Percentiles rank a stretch among this genome's conserved stretches.
Evolutionary conservation across 2,888 invertebrate genomes (phyloP).

Genomic region (Lycophotia porphyrea): DNA sequence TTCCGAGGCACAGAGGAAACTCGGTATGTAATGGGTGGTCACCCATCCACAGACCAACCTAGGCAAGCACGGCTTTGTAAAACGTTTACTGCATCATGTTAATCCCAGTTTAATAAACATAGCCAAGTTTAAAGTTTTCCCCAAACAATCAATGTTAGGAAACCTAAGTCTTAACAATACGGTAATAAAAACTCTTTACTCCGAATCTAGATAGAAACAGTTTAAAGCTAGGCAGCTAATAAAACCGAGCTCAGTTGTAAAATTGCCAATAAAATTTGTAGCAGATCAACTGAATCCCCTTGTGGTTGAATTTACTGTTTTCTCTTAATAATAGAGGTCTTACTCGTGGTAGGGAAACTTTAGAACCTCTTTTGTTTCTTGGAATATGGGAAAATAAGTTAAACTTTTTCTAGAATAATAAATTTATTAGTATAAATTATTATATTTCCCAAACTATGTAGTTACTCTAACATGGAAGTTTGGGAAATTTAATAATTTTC

Average conservation of each 20-base stretch:
- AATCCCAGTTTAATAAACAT: neutral
- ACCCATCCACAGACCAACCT: too few relatives aligned
- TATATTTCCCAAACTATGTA: too few relatives aligned
- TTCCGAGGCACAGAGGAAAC: too few relatives aligned
- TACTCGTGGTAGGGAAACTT: neutral
- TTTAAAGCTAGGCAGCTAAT: constrained; percentile 8
- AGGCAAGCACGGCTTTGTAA: too few relatives aligned
- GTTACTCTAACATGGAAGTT: too few relatives aligned
- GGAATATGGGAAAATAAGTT: neutral
- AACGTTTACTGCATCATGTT: neutral
- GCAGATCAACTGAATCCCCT: neutral
- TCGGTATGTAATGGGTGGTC: too few relatives aligned
- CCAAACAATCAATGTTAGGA: neutral
- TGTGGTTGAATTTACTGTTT: neutral
- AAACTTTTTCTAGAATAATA: neutral
- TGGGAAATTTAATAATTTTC: neutral
- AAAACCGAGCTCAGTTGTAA: constrained; percentile 19
- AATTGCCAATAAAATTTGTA: constrained; percentile 15
- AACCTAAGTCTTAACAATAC: neutral
- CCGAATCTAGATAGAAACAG: neutral
- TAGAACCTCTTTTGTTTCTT: neutral
- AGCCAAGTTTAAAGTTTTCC: constrained; percentile 1
- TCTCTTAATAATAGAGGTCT: neutral
- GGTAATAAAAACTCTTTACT: neutral
- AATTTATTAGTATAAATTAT: neutral